A percentile compares a stretch with the other conserved stretches of the same genome.
These are phyloP conservation scores for Dasyornis broadbenti DNA, from an alignment of 2,113 vertebrate genomes.

Conservation along the genomic window DNA sequence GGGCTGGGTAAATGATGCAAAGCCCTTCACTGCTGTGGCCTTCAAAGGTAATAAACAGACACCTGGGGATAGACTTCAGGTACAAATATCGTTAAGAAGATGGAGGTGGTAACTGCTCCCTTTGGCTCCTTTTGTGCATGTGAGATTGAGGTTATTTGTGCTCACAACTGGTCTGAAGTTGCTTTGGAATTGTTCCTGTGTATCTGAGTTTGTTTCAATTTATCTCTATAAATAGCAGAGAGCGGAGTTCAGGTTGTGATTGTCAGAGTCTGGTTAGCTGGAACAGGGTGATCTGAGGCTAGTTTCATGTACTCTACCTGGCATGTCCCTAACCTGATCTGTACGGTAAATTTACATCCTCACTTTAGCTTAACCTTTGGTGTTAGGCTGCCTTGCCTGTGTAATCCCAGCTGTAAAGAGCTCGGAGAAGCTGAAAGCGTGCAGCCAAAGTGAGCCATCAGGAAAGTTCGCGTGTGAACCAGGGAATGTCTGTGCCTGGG, in stretches of 20 bases:
- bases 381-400: neutral
- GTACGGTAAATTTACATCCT: neutral
- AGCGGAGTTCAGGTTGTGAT: neutral
- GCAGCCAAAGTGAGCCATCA: accelerated
- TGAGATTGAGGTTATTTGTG: neutral
- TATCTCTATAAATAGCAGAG: neutral
- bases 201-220: neutral
- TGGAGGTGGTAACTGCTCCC: neutral
- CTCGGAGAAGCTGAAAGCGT: accelerated
- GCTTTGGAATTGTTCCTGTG: neutral
- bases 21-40: neutral
- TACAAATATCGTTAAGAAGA: neutral
- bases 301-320: neutral
- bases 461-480: accelerated
- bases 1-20: neutral
- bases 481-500: neutral
- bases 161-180: neutral
- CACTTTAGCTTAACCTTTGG: neutral
- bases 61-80: neutral
- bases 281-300: neutral
- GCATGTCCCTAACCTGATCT: neutral
- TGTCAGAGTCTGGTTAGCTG: neutral
- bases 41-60: neutral
- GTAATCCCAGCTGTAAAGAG: neutral
- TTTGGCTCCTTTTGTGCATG: neutral